Base-by-base conservation (phyloP, 64 coral and sea anemone genomes). In the Pocillopora damicornis region DNA sequence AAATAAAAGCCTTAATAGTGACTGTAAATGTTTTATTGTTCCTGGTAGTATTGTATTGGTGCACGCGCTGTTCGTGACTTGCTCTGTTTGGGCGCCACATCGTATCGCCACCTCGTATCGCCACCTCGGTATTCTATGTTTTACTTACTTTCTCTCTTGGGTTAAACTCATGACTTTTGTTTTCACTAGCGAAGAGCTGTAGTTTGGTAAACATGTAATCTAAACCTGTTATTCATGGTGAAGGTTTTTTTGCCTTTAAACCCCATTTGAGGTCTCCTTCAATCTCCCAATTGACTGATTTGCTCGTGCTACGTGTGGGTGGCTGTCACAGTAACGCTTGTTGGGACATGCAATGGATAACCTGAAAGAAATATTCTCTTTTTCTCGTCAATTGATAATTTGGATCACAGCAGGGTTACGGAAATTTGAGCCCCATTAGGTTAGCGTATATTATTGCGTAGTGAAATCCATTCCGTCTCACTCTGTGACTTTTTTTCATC, bases 131-230 rank as follows among this genome's bases (percentile, higher is more conserved):
- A 45, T 22, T 73, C 20, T 15, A 25, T 30, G 67, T 30, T 71
- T 71, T 71, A 11, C 18, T 25, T 71, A 58, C 18, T 73, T 85
- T 63, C 72, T 85, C 18, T 85, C 72, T 72, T 72, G 22, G 20
- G n/a, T 85, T 72, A 37, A 42, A 15, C 72, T 72, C 81, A 72
- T 85, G 65, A 37, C 37, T 58, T 64, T 71, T 85, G 81, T 85
- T 85, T 72, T 85, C 57, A 25, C 35, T 85, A 71, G 66, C 36
- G 38, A 71, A 85, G 65, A 85, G 37, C 72, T 35, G 64, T 65
- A 85, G 36, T 71, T 85, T 73, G 63, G 81, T 85, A 85, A 85
- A 85, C 81, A 85, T 58, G 81, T 85, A 85, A 85, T 73, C 63
- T 85, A 85, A 85, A 85, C 81, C 37, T 22, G 80, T 15, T 57